Evolutionary conservation across 2,888 invertebrate genomes (phyloP), one percentile per base, ranked within the genome.

Genomic region (Dyspetes luteomarginatus): DNA sequence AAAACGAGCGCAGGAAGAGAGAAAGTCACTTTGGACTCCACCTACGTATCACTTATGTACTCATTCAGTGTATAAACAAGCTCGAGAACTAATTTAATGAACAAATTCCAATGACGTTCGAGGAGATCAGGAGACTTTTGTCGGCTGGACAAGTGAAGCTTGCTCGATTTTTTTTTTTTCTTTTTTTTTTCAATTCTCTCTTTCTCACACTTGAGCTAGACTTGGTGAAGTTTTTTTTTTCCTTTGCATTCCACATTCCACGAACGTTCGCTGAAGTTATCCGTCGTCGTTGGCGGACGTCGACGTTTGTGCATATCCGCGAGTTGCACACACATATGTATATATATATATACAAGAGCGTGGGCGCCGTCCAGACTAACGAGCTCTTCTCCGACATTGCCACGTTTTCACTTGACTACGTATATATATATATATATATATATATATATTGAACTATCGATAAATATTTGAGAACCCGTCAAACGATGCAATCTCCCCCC

Each of bases 401-500:
- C 60, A 24, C 41, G 22, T 71, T 58, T 58, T 30, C 58, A 15
- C 30, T 65, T 24, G 3, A n/a, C n/a, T 43, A 45, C n/a, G 15
- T 45, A 45, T 45, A 45, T 45, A 43, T 56, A 56, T 56, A 56
- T 56, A 28, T 56, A 5, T 22, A 22, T 19, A 30, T 30, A 56
- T 56, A 56, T 56, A 56, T 56, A n/a, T 56, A 22, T 22, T 9
- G 19, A 30, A 15, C 52, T 58, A 52, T 75, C 52, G 67, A 78
- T 76, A 82, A 82, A 82, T 82, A 82, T 82, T 82, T 80, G 77
- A 68, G 71, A 71, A 74, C 56, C 67, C 82, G 69, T 82, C 77
- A 75, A 69, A 79, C 55, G 64, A 52, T 45, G 41, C 67, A 76
- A 79, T 76, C 76, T 75, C 65, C 52, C 24, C 52, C 45, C 9